Evolutionary conservation across 2,113 vertebrate genomes (phyloP), one percentile per base, ranked within the genome.

Genomic region (Gallinago media): DNA sequence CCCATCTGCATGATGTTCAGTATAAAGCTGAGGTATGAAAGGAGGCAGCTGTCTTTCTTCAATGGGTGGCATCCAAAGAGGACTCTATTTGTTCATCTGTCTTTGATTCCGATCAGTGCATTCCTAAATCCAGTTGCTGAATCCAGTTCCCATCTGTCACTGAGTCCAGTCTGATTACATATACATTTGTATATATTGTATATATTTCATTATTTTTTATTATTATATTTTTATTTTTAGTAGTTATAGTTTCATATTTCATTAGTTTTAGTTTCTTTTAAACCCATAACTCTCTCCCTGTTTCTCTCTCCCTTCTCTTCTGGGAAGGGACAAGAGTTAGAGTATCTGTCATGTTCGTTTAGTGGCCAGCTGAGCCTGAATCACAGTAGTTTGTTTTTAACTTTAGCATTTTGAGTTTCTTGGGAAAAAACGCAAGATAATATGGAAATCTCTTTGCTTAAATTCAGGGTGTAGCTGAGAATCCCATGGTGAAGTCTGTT

Each of bases 401-500:
- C n/a, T 34, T 15, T 46, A 77, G 50, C 32, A 12, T 66, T 80
- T 68, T 63, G 2, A 47, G 38, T 54, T 58, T 59, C 15, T 66
- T n/a, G 18, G 14, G 4, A 9, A 34, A 50, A 10, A 9, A 5
- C 12, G 52, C 25, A 52, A 40, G 12, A 34, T 86, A 88, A 77
- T 40, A 29, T 10, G 19, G 72, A 91, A 89, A 65, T 75, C 4
- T 88, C 0, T 93, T 85, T 80, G 40, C 74, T 97, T 96, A 55
- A 77, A 62, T 94, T 42, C 94, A 99, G 99, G 99, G 99, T 66
- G 99, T 99, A 47, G 99, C 99, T 52, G 99, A 99, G 36, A 99
- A 99, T 95, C 97, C 98, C 11, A 96, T 99, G 88, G 99, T 99
- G 68, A 99, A 99, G 85, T 99, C 99, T 3, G 99, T 99, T 88